These are phyloP conservation scores for Drosophila borealis DNA, from an alignment of 2,888 invertebrate genomes.

Conservation along the genomic window DNA sequence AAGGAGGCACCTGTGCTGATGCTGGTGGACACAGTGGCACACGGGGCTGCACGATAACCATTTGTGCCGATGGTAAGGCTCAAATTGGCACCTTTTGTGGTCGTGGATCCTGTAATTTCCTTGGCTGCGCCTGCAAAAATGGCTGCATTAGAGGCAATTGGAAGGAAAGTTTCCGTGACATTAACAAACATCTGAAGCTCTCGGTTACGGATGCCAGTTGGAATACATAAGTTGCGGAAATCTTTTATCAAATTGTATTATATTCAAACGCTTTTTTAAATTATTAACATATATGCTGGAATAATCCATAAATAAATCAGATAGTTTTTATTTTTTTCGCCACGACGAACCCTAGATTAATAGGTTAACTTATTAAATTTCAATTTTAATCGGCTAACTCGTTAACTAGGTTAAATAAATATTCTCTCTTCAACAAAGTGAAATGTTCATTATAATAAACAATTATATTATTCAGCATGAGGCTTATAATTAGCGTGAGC, in stretches of 20 bases:
- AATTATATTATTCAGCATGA: not conserved
- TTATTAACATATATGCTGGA: too few relatives aligned
- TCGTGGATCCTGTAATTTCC: not conserved
- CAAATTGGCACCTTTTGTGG: constrained; percentile 6
- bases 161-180: not conserved
- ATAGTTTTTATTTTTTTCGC: too few relatives aligned
- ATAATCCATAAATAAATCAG: too few relatives aligned
- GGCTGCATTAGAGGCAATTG: constrained; percentile 1
- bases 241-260: too few relatives aligned
- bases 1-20: not conserved
- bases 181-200: not conserved
- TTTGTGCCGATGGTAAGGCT: constrained; percentile 4
- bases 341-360: not conserved
- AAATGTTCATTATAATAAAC: not conserved
- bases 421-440: not conserved
- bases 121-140: not conserved
- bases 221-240: not conserved
- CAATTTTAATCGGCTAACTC: not conserved
- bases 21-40: not conserved
- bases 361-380: not conserved
- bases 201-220: not conserved
- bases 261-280: too few relatives aligned
- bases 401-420: not conserved
- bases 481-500: not conserved
- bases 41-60: not conserved